Conservation (phyloP, 1,140 invertebrate species). For the Drepana arcuata region DNA sequence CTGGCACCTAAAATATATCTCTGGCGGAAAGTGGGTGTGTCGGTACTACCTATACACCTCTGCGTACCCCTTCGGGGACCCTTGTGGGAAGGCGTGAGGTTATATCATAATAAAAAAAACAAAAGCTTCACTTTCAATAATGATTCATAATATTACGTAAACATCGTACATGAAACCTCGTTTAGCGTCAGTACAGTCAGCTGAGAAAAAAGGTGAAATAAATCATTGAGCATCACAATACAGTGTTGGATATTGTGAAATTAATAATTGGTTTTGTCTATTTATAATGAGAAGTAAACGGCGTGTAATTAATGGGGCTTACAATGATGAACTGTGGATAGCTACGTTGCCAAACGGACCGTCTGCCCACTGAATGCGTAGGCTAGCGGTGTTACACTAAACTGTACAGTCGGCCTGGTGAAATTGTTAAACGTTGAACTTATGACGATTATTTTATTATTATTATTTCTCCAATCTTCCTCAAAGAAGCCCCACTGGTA, state of each 20-base stretch:
- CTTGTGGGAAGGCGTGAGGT: too few relatives aligned
- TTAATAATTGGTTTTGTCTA: slow-evolving; percentile 50
- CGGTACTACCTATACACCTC: neutral
- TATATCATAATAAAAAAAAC: slow-evolving; percentile 3
- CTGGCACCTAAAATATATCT: too few relatives aligned
- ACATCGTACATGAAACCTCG: neutral
- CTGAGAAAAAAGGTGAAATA: slow-evolving; percentile 32
- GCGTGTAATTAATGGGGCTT: slow-evolving; percentile 40
- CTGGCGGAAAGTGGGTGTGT: neutral
- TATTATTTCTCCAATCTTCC: too few relatives aligned
- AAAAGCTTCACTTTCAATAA: slow-evolving; percentile 16
- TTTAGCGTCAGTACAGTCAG: slow-evolving; percentile 16
- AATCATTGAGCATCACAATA: slow-evolving; percentile 28
- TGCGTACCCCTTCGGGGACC: too few relatives aligned
- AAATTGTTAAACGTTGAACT: too few relatives aligned
- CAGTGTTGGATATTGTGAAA: slow-evolving; percentile 26
- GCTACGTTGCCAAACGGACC: slow-evolving; percentile 27
- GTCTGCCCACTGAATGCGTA: slow-evolving; percentile 37
- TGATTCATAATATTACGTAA: slow-evolving; percentile 8
- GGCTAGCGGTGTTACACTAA: slow-evolving; percentile 12
- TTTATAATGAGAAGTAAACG: slow-evolving; percentile 46
- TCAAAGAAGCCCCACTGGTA: too few relatives aligned
- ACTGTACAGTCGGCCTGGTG: slow-evolving; percentile 9
- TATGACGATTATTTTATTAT: too few relatives aligned
- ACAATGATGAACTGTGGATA: slow-evolving; percentile 19